phyloP scores from a whole-genome alignment of 2,797 vertebrate genomes.

The Neostethus bicornis region DNA sequence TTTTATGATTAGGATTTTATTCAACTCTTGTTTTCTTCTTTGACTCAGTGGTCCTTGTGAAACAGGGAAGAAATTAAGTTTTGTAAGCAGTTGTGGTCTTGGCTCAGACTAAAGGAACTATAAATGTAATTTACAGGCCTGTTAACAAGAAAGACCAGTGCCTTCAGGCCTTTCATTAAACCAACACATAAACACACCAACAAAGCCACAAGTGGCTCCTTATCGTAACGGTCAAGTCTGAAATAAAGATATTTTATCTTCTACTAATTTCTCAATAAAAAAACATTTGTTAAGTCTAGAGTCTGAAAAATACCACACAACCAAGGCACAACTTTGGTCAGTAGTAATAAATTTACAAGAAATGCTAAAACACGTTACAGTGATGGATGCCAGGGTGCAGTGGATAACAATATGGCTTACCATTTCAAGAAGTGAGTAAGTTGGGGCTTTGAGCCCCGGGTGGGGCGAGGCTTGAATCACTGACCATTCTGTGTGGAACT shows the following conservation, averaged over 20 bases:
- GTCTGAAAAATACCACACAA: no score
- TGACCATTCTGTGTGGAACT: no score
- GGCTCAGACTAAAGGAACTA: slow-evolving; percentile 43
- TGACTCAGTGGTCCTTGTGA: no score
- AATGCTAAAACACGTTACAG: no score
- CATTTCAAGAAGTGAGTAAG: no score
- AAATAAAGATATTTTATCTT: background rate
- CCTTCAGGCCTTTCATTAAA: slow-evolving; percentile 40
- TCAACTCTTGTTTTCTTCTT: background rate
- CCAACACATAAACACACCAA: slow-evolving; percentile 19
- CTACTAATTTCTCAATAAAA: slow-evolving; percentile 4
- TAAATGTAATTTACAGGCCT: slow-evolving; percentile 60
- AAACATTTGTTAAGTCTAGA: background rate
- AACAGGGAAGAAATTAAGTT: slow-evolving; percentile 49
- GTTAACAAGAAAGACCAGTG: slow-evolving; percentile 59
- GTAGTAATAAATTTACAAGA: no score
- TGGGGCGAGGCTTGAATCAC: no score
- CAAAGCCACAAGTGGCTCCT: slow-evolving; percentile 35
- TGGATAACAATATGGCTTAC: no score
- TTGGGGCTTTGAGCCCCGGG: no score
- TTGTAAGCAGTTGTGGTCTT: slow-evolving; percentile 52
- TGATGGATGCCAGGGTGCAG: no score
- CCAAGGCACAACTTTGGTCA: background rate
- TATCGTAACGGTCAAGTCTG: slow-evolving; percentile 13
- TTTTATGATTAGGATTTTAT: background rate